phyloP scores from a whole-genome alignment of 2,888 invertebrate species.

The Caenorhabditis sp. region DNA sequence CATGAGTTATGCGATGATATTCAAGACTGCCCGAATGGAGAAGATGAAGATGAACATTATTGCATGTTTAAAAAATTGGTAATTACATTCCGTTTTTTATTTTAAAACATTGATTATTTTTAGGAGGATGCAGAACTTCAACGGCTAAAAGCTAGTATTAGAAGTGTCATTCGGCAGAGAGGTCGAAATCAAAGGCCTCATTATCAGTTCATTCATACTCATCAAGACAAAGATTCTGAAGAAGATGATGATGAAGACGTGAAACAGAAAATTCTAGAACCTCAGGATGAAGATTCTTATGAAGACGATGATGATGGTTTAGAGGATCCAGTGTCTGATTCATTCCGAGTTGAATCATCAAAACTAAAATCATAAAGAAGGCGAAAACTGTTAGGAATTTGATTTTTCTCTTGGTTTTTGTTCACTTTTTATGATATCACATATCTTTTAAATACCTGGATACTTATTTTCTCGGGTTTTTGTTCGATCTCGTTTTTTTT shows the following conservation, averaged over 20 bases:
- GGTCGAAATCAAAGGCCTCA: not conserved
- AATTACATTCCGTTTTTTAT: conserved; percentile 1
- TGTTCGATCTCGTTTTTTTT: no score
- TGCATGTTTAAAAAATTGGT: conserved; percentile 50
- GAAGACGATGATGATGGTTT: conserved; percentile 8
- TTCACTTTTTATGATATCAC: conserved; percentile 6
- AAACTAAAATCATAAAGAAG: not conserved
- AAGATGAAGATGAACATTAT: conserved; percentile 43
- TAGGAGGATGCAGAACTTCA: conserved; percentile 39
- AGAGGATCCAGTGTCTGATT: not conserved
- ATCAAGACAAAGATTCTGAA: conserved; percentile 3
- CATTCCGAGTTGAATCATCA: conserved; percentile 14
- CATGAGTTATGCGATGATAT: conserved; percentile 39
- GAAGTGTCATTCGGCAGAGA: not conserved
- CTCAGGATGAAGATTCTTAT: conserved; percentile 12
- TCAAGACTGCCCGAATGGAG: conserved; percentile 42
- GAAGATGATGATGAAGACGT: not conserved
- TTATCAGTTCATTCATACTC: conserved; percentile 1
- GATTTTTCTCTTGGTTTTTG: conserved; percentile 17
- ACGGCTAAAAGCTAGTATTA: conserved; percentile 15
- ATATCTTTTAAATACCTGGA: not conserved
- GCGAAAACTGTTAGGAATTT: not conserved
- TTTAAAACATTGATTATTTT: conserved; percentile 4
- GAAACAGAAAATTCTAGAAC: no score
- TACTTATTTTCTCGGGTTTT: no score